Conservation (phyloP, 2,888 invertebrate genomes). For the Caenorhabditis auriculariae region DNA sequence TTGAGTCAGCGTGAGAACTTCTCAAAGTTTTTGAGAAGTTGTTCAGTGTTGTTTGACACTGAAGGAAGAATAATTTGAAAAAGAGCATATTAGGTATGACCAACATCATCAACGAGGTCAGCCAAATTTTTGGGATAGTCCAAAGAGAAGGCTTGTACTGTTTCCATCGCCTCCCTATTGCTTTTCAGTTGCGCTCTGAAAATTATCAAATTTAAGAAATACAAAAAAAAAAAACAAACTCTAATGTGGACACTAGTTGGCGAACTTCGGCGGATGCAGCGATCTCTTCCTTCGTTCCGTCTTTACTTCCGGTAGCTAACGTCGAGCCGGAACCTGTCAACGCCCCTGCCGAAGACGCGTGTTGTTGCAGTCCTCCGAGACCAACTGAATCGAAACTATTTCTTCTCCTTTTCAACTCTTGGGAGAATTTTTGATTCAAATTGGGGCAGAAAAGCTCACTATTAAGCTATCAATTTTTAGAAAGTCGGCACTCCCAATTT, state of each 20-base stretch:
- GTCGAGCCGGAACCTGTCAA: conserved; percentile 5
- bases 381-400: conserved; percentile 24
- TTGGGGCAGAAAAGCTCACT: not conserved
- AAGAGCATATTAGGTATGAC: too few species aligned
- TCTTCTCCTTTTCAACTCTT: not conserved
- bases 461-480: too few species aligned
- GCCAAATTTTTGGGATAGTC: too few species aligned
- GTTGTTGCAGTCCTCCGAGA: conserved; percentile 24
- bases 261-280: conserved; percentile 12
- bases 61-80: too few species aligned
- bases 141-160: too few species aligned
- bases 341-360: not conserved
- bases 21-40: too few species aligned
- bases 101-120: too few species aligned
- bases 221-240: not conserved
- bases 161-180: conserved; percentile 25
- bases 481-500: too few species aligned
- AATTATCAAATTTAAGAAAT: too few species aligned
- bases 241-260: conserved; percentile 16
- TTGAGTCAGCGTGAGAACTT: too few species aligned
- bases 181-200: conserved; percentile 11
- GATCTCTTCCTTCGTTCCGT: conserved; percentile 18
- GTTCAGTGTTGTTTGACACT: too few species aligned
- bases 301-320: conserved; percentile 8
- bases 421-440: not conserved